Evolutionary conservation across 2,113 vertebrate genomes (phyloP).

Genomic region (Colossoma macropomum): DNA sequence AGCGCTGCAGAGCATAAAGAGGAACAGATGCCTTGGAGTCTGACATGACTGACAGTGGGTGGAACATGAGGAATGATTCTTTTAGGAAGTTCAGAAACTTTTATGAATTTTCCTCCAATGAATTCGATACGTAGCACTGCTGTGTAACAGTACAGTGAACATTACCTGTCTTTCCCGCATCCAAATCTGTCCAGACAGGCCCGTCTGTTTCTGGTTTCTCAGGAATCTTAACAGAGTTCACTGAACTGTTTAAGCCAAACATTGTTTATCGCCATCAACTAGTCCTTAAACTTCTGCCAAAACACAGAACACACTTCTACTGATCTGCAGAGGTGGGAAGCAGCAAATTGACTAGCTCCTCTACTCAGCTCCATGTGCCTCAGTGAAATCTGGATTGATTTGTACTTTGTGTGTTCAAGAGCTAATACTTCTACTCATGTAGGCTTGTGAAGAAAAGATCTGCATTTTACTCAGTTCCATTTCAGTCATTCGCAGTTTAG

Average conservation of each 20-base stretch:
- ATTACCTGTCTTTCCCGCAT: background rate
- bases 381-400: too few species aligned
- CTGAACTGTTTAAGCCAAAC: constrained; percentile 19
- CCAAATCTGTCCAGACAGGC: constrained; percentile 3
- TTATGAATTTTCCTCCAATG: background rate
- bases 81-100: background rate
- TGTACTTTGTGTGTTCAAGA: too few species aligned
- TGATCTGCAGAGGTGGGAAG: background rate
- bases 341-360: background rate
- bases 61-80: background rate
- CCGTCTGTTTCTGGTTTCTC: constrained; percentile 10
- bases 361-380: background rate
- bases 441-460: background rate
- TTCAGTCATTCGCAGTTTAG: background rate
- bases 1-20: background rate
- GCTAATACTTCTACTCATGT: too few species aligned
- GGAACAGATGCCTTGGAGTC: background rate
- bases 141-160: background rate
- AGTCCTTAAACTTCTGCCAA: constrained; percentile 1
- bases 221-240: background rate
- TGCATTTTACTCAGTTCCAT: background rate
- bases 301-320: background rate
- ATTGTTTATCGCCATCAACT: background rate
- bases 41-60: background rate
- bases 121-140: background rate